Evolutionary conservation across 2,797 vertebrate species (phyloP).

Genomic region (Cryptoblepharus egeriae): DNA sequence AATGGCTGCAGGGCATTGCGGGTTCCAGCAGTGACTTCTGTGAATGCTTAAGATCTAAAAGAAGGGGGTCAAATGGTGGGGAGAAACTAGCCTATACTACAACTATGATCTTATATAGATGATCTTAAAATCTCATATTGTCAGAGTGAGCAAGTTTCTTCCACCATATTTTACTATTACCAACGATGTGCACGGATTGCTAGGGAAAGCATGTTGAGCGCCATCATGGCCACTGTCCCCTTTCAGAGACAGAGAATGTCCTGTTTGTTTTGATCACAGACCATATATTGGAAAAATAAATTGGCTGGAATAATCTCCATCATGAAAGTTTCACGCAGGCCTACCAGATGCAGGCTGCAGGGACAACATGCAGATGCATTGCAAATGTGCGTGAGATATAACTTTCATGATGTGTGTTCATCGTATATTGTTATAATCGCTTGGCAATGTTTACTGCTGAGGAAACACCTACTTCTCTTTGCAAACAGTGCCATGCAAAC

Average conservation of each 20-base stretch:
- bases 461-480: background rate
- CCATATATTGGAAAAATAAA: conserved; percentile 18
- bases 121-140: no score
- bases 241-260: conserved; percentile 35
- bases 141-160: background rate
- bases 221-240: conserved; percentile 18
- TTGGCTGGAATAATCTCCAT: conserved; percentile 17
- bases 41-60: conserved; percentile 18
- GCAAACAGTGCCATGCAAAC: background rate
- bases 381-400: background rate
- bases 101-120: no score
- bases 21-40: background rate
- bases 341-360: background rate
- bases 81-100: background rate
- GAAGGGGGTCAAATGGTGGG: background rate
- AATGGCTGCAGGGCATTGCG: background rate
- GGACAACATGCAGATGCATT: background rate
- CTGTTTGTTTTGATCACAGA: conserved; percentile 39
- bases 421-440: no score
- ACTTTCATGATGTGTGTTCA: background rate
- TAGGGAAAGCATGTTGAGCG: background rate
- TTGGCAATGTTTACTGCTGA: no score
- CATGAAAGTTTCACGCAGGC: conserved; percentile 23
- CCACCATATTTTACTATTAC: background rate
- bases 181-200: background rate